Evolutionary conservation across 1,140 invertebrate species (phyloP).

Genomic region (Hylyphantes graminicola): DNA sequence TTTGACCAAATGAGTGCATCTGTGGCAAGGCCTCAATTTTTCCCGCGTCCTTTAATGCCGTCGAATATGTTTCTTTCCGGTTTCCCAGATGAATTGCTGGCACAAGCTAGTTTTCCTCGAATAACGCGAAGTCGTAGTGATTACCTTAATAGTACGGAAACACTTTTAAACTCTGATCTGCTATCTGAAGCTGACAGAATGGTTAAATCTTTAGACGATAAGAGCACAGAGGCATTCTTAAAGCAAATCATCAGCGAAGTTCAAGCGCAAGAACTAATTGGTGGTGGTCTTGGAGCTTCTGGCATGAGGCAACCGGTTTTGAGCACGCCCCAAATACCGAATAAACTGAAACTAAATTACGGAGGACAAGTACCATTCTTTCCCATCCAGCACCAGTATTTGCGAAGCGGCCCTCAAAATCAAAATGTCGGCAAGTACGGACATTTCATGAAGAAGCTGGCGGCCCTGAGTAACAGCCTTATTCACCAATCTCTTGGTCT

Average conservation of each 20-base stretch:
- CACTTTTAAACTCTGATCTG: no score
- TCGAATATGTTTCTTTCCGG: background rate
- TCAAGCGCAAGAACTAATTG: no score
- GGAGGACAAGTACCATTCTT: background rate
- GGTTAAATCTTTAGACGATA: no score
- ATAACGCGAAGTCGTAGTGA: no score
- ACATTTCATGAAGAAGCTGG: slow-evolving; percentile 18
- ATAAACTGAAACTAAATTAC: background rate
- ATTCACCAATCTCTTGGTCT: background rate
- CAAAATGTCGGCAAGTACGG: background rate
- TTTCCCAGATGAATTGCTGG: background rate
- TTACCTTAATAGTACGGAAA: no score
- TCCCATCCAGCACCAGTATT: background rate
- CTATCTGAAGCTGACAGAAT: no score
- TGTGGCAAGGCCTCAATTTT: background rate
- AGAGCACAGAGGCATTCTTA: no score
- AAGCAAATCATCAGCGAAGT: no score
- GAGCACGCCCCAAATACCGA: background rate
- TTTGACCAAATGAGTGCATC: slow-evolving; percentile 5
- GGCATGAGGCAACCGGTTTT: slow-evolving; percentile 17
- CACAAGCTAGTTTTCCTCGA: slow-evolving; percentile 10
- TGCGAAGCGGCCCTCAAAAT: background rate
- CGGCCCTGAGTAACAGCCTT: background rate
- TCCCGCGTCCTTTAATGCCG: background rate
- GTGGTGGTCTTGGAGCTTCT: no score